These are phyloP conservation scores for Scartelaos histophorus DNA, from an alignment of 2,113 vertebrate species.

Conservation along the genomic window DNA sequence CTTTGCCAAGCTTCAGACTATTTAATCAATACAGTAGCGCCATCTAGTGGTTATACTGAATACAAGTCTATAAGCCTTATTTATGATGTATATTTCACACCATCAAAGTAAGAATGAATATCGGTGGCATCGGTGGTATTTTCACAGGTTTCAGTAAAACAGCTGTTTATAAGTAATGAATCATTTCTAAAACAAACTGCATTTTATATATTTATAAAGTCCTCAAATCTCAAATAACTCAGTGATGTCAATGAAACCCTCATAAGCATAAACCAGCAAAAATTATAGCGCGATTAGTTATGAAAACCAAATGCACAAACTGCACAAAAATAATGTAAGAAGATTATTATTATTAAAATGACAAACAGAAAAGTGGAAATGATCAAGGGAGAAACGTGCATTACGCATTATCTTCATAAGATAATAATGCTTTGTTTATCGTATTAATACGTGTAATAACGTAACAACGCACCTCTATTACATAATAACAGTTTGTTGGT, in stretches of 20 bases:
- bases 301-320: not conserved
- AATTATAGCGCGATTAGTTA: not conserved
- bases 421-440: not conserved
- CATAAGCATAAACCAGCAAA: not conserved
- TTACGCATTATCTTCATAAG: not conserved
- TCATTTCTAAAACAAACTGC: too few species aligned
- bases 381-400: not conserved
- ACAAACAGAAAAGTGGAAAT: not conserved
- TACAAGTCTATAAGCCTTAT: not conserved
- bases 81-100: not conserved
- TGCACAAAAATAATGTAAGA: not conserved
- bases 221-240: not conserved
- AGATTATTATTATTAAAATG: not conserved
- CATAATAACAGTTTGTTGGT: conserved; percentile 32
- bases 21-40: conserved; percentile 33
- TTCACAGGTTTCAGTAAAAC: not conserved
- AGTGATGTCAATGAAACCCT: not conserved
- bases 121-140: too few species aligned
- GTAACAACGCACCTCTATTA: conserved; percentile 27
- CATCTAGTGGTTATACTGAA: conserved; percentile 36
- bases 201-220: not conserved
- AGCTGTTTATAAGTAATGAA: not conserved
- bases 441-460: not conserved
- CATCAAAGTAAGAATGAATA: not conserved
- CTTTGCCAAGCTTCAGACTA: not conserved